phyloP scores from a whole-genome alignment of 2,888 invertebrate species.

The Sylvicola fuscatus region DNA sequence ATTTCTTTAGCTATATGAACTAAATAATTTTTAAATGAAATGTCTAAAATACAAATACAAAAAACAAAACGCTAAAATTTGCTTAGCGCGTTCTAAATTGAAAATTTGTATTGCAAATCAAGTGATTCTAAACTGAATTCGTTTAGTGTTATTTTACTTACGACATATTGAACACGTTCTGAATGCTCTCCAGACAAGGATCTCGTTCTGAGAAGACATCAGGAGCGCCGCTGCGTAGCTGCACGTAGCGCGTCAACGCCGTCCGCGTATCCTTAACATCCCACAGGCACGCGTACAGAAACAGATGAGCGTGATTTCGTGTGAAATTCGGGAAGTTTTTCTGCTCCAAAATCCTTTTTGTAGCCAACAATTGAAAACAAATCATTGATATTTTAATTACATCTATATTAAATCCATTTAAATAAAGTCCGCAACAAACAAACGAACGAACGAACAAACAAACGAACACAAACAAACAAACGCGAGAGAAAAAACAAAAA shows the following conservation, averaged over 20 bases:
- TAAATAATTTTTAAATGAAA: no score
- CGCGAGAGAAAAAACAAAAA: background rate
- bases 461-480: background rate
- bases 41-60: no score
- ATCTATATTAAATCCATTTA: no score
- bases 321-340: slow-evolving; percentile 34
- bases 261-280: slow-evolving; percentile 26
- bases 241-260: slow-evolving; percentile 13
- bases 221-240: slow-evolving; percentile 29
- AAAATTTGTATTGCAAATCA: no score
- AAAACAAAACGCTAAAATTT: no score
- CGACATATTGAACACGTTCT: slow-evolving; percentile 34
- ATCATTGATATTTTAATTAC: no score
- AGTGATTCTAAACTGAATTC: no score
- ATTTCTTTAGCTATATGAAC: no score
- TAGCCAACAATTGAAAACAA: slow-evolving; percentile 1
- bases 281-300: slow-evolving; percentile 37
- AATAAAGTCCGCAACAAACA: no score
- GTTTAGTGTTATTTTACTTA: no score
- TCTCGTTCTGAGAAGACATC: slow-evolving; percentile 38
- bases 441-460: background rate
- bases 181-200: slow-evolving; percentile 28
- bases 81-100: no score
- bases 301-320: slow-evolving; percentile 40
- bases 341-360: slow-evolving; percentile 37